Conservation (phyloP, 2,888 invertebrate species). For the Hybos culiciformis region DNA sequence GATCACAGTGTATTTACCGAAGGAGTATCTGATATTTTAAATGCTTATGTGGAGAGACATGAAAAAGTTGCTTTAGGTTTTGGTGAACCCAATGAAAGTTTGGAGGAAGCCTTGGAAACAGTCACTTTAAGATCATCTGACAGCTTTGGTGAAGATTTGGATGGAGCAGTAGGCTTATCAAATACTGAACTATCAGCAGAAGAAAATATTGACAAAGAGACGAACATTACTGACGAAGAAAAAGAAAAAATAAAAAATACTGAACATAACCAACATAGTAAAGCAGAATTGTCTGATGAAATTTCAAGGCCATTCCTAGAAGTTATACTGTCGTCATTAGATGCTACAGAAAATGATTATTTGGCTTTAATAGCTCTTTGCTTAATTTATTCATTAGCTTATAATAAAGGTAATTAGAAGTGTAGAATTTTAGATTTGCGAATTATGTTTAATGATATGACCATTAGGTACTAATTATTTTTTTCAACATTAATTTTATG, state of each 20-base stretch:
- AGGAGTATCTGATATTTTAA: constrained; percentile 52
- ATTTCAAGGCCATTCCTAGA: constrained; percentile 58
- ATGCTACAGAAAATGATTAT: constrained; percentile 89
- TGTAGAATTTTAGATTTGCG: too few species aligned
- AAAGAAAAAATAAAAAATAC: constrained; percentile 49
- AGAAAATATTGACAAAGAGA: too few species aligned
- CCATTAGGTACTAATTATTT: not conserved
- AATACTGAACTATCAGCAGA: constrained; percentile 3
- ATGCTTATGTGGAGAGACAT: constrained; percentile 47
- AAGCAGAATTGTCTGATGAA: constrained; percentile 21
- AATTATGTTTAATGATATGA: not conserved
- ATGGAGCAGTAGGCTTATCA: too few species aligned
- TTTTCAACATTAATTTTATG: too few species aligned
- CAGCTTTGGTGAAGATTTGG: constrained; percentile 9
- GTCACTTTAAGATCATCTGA: constrained; percentile 18
- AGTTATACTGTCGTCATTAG: constrained; percentile 73
- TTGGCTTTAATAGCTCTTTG: constrained; percentile 81
- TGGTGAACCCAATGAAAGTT: constrained; percentile 56
- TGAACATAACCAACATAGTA: too few species aligned
- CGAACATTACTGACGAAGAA: constrained; percentile 88
- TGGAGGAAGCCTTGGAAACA: constrained; percentile 61
- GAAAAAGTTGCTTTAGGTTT: constrained; percentile 46
- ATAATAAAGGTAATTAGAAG: constrained; percentile 70
- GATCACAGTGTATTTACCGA: constrained; percentile 56
- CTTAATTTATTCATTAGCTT: constrained; percentile 82